Base-by-base conservation (phyloP, 2,113 vertebrate species). In the Isurus oxyrinchus region DNA sequence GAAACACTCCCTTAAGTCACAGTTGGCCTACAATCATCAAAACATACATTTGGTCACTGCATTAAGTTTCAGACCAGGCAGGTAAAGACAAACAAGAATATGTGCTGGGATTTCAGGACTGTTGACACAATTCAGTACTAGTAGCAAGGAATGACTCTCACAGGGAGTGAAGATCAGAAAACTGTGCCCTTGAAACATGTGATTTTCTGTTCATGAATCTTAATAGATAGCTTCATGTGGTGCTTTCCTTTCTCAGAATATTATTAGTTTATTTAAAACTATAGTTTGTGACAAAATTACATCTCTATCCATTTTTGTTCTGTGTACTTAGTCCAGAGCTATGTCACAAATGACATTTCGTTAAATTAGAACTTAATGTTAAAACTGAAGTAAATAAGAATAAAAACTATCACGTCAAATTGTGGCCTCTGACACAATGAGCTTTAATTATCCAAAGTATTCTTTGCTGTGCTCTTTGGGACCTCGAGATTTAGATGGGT, bases 401-500 rank as follows among this genome's bases (percentile, higher is more conserved):
- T 27, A 40, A 84, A n/a, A 44, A 44, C 72, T 35, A 76, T 76
- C 5, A 40, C 21, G 40, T 44, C 40, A 84, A 84, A 44, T 84
- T 21, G 40, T 84, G 40, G 16, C 13, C 81, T 21, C 40, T 44
- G 19, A 3, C 40, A 44, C 49, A 49, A 84, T 44, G 81, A 84
- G 81, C 40, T 84, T 0, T 61, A 16, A 23, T 49, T 44, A 95
- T 69, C 94, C 21, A 49, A 49, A 72, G 10, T 31, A 53, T 69
- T 95, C 66, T 69, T 95, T 16, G 8, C 94, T 53, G 63, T 95
- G 94, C 66, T 95, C 94, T 94, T 40, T 69, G 94, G 63, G 63
- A 95, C 44, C 40, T 95, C n/a, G 63, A 53, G 63, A 67, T 44
- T 95, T 95, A 13, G 63, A 40, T 95, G 93, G 63, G 94, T 44